Base-by-base conservation (phyloP, 2,113 vertebrate genomes). In the Ciconia maguari region DNA sequence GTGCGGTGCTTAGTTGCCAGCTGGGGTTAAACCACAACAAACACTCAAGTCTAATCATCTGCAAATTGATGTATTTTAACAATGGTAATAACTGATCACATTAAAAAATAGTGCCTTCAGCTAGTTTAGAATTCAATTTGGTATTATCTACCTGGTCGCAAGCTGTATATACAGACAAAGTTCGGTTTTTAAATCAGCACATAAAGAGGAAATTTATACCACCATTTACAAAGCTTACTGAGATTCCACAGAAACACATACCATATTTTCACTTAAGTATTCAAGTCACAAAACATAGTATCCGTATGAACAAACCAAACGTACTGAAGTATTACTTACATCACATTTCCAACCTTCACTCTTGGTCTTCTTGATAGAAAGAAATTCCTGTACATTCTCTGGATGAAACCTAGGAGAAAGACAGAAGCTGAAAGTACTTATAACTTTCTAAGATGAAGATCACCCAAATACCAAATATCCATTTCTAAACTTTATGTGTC, bases 311-410 rank as follows among this genome's bases (percentile, higher is more conserved):
- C 51, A 79, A 62, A 41, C 0, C 4, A 6, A 18, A 87, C 54
- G 8, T 38, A 71, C 49, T 38, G 19, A 96, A 92, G 29, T 69
- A 89, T 51, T 83, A 90, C 99, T 98, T 98, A 99, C 99, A 90
- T 99, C 99, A 97, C 99, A 99, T 97, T 99, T 99, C 99, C 99
- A 99, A 80, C 99, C 99, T 97, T 99, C 99, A 89, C 98, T 99
- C 96, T 99, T 99, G 86, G 98, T 99, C 96, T 99, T 99, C 97
- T 98, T 99, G 90, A 99, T 99, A 48, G 98, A 98, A 81, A 99
- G 98, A 98, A 99, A 99, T 95, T 99, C 99, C 95, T 99, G 99
- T 75, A 99, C 97, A 96, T 99, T 98, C 89, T 99, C 99, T 92
- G 99, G 99, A 97, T 99, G 99, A 98, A 99, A 99, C 95, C 99